These are phyloP conservation scores for Drosophila bocki DNA, from an alignment of 1,140 invertebrate species.

Conservation along the genomic window DNA sequence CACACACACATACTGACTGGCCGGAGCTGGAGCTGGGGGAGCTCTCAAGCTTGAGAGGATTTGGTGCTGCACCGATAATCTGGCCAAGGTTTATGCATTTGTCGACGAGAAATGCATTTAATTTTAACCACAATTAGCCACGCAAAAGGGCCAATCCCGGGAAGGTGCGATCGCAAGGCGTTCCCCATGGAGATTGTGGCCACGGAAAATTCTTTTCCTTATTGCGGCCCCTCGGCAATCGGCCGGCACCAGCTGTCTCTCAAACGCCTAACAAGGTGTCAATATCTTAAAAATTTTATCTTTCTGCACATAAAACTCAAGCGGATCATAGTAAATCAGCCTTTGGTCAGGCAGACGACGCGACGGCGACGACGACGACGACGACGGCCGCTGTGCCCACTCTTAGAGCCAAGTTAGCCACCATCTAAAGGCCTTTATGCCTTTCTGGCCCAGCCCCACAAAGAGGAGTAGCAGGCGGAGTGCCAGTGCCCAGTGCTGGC, in stretches of 20 bases:
- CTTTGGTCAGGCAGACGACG: conserved; percentile 71
- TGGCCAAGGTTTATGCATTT: conserved; percentile 65
- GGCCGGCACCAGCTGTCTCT: conserved; percentile 41
- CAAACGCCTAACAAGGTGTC: conserved; percentile 83
- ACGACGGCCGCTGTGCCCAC: conserved; percentile 15
- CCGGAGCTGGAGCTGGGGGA: not conserved
- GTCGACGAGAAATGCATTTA: conserved; percentile 67
- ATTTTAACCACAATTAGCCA: conserved; percentile 80
- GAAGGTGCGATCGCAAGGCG: conserved; percentile 33
- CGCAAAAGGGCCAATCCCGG: conserved; percentile 50
- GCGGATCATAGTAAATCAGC: conserved; percentile 84
- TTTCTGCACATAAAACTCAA: conserved; percentile 83
- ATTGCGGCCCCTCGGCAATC: conserved; percentile 38
- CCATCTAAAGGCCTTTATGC: conserved; percentile 46
- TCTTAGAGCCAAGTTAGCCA: conserved; percentile 50
- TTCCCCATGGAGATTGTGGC: conserved; percentile 23
- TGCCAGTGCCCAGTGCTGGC: conserved; percentile 9
- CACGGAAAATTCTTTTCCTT: conserved; percentile 39
- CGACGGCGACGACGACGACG: conserved; percentile 29
- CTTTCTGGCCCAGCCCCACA: conserved; percentile 22
- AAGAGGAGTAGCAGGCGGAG: conserved; percentile 16
- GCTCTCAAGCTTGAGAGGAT: conserved; percentile 9
- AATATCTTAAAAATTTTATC: conserved; percentile 84
- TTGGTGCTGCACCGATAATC: conserved; percentile 52
- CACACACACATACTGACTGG: conserved; percentile 25